Percentiles rank a stretch among this genome's conserved stretches.
phyloP scores from a whole-genome alignment of 2,113 vertebrate species.

The Collichthys lucidus region DNA sequence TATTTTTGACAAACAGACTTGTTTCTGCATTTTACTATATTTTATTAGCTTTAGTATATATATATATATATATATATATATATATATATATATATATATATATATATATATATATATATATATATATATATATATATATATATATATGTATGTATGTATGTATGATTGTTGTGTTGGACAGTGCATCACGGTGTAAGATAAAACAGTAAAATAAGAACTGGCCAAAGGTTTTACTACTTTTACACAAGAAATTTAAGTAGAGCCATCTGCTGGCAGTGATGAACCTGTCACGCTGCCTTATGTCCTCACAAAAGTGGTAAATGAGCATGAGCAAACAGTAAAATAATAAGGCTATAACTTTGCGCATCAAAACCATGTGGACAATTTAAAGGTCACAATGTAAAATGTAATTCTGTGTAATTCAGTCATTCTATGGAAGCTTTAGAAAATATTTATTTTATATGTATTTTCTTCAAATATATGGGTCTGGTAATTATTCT shows the following conservation, averaged over 20 bases:
- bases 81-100: too few relatives aligned
- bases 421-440: neutral
- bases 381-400: neutral
- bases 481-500: neutral
- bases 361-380: too few relatives aligned
- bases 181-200: neutral
- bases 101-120: too few relatives aligned
- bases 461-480: neutral
- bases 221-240: neutral
- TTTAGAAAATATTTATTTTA: neutral
- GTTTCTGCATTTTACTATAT: neutral
- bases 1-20: neutral
- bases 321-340: neutral
- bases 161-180: neutral
- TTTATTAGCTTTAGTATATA: too few relatives aligned
- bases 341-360: neutral
- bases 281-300: conserved; percentile 13
- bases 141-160: too few relatives aligned
- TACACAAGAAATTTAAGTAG: conserved; percentile 1
- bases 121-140: too few relatives aligned
- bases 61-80: too few relatives aligned
- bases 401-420: neutral
- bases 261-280: conserved; percentile 62
- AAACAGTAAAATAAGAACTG: neutral
- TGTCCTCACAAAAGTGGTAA: neutral